These are phyloP conservation scores for Cephus nigrinus DNA, from an alignment of 2,888 invertebrate genomes.

Conservation along the genomic window DNA sequence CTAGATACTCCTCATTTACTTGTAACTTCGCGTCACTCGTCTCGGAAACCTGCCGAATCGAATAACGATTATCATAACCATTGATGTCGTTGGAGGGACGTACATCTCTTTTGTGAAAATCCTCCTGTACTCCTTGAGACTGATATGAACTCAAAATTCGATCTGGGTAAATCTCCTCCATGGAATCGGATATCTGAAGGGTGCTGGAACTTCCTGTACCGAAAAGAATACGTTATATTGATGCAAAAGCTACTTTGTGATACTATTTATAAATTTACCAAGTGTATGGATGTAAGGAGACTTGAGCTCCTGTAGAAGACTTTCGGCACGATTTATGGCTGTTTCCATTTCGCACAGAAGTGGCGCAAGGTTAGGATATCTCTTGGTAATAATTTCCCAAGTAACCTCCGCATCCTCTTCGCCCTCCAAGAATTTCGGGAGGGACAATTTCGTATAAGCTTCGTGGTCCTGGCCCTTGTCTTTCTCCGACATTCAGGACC, in stretches of 20 bases:
- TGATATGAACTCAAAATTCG: neutral
- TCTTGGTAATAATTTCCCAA: constrained; percentile 47
- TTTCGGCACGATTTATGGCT: constrained; percentile 49
- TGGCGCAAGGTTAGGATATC: constrained; percentile 53
- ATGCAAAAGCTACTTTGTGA: neutral
- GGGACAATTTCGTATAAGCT: constrained; percentile 2
- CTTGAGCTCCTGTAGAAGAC: constrained; percentile 41
- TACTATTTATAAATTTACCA: neutral
- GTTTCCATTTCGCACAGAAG: constrained; percentile 50
- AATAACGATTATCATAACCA: neutral
- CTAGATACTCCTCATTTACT: neutral
- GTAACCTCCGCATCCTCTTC: constrained; percentile 24
- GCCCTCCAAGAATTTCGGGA: constrained; percentile 13
- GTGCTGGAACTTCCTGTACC: constrained; percentile 39
- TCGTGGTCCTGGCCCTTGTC: neutral
- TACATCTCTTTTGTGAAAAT: neutral
- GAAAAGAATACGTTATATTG: neutral
- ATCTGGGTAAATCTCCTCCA: neutral
- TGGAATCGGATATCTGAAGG: constrained; percentile 31
- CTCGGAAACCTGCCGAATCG: neutral
- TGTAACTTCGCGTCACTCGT: neutral
- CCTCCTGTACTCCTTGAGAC: neutral
- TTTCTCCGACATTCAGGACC: constrained; percentile 21
- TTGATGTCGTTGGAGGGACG: neutral
- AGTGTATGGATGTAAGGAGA: constrained; percentile 18